Evolutionary conservation across 2,797 vertebrate species (phyloP).

Genomic region (Buphagus erythrorhynchus): DNA sequence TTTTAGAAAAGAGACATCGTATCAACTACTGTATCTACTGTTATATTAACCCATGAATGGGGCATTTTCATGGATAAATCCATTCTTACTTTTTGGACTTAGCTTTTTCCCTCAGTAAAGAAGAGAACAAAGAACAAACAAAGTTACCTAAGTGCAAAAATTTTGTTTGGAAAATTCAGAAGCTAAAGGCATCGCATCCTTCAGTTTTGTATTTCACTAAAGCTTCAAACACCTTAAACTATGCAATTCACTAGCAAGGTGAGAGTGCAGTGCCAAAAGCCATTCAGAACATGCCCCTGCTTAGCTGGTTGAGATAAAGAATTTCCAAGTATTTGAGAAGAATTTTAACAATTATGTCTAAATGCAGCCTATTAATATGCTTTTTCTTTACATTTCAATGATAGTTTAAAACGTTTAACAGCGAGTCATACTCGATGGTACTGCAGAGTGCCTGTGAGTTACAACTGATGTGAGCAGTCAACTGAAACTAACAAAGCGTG

Average conservation of each 20-base stretch:
- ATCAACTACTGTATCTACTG: background rate
- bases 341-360: background rate
- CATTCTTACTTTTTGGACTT: background rate
- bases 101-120: background rate
- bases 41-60: background rate
- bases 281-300: background rate
- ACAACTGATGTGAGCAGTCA: slow-evolving; percentile 24
- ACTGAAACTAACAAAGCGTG: background rate
- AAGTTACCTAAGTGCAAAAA: background rate
- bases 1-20: background rate
- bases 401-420: background rate
- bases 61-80: background rate
- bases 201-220: background rate
- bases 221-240: background rate
- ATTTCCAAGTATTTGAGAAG: background rate
- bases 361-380: background rate
- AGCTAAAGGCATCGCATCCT: background rate
- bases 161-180: background rate
- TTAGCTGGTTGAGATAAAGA: background rate
- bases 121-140: background rate
- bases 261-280: background rate
- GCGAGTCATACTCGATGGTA: background rate
- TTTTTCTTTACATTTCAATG: background rate
- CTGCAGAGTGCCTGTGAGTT: background rate
- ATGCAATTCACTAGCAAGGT: background rate